Conservation (phyloP, 2,113 vertebrate genomes). For the Condylura cristata region DNA sequence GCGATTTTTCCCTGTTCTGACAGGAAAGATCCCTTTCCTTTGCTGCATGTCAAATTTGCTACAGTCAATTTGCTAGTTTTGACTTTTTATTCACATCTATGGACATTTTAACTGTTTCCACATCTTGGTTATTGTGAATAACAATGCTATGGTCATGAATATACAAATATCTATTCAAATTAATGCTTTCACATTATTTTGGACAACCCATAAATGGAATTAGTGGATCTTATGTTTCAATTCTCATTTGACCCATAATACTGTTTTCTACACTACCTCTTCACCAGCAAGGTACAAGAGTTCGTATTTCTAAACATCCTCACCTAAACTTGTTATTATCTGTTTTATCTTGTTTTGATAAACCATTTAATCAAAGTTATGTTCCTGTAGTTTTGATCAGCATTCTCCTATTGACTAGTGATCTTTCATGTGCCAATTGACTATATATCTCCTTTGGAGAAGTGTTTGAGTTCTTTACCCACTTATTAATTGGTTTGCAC, state of each 20-base stretch:
- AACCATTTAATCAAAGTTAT: not conserved
- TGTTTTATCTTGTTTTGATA: not conserved
- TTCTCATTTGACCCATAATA: not conserved
- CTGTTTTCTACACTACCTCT: not conserved
- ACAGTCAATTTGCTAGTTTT: too few species aligned
- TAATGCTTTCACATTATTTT: not conserved
- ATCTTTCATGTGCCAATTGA: not conserved
- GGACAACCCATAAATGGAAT: not conserved
- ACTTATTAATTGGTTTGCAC: not conserved
- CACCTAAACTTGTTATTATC: not conserved
- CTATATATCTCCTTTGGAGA: not conserved
- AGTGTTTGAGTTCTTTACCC: not conserved
- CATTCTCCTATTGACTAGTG: not conserved
- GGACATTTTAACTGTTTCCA: not conserved
- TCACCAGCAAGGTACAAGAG: not conserved
- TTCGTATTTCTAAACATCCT: not conserved
- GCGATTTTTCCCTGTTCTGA: too few species aligned
- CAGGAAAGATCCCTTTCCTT: too few species aligned
- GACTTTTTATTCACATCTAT: not conserved
- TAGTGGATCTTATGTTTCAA: not conserved
- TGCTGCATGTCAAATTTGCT: too few species aligned
- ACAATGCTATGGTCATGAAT: not conserved
- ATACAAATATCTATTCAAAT: not conserved
- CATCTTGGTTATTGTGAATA: not conserved
- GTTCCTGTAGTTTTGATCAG: not conserved